These are phyloP conservation scores for Dysmachus trigonus DNA, from an alignment of 2,888 invertebrate genomes.

Conservation along the genomic window DNA sequence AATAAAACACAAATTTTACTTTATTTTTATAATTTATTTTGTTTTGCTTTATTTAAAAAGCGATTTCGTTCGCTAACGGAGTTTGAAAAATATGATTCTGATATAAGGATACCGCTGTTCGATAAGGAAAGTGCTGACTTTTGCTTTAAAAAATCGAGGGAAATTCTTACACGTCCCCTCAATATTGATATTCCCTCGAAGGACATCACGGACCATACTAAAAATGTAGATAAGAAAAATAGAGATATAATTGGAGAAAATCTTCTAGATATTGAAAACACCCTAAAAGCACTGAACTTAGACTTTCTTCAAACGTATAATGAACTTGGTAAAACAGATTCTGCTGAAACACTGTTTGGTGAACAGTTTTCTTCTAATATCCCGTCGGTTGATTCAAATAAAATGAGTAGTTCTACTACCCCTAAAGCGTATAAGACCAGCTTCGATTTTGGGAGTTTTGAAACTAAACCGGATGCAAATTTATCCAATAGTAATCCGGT, in stretches of 20 bases:
- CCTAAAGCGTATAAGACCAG: background rate
- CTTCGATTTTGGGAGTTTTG: constrained; percentile 54
- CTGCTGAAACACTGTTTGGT: constrained; percentile 62
- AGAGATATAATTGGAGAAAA: constrained; percentile 62
- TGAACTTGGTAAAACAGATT: constrained; percentile 64
- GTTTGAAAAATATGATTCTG: constrained; percentile 63
- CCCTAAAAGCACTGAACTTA: constrained; percentile 63
- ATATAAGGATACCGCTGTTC: constrained; percentile 72
- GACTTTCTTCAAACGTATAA: constrained; percentile 65
- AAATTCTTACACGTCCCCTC: constrained; percentile 71
- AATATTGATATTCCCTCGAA: constrained; percentile 56
- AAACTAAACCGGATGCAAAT: constrained; percentile 59
- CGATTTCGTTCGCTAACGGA: constrained; percentile 68
- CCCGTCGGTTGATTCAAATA: constrained; percentile 58
- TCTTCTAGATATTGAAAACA: constrained; percentile 64
- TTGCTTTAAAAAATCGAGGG: constrained; percentile 77
- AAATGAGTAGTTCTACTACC: constrained; percentile 9
- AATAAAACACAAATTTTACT: constrained; percentile 45
- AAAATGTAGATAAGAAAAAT: constrained; percentile 1
- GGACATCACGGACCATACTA: background rate
- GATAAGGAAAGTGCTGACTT: constrained; percentile 79
- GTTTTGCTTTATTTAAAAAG: constrained; percentile 55
- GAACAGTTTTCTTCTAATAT: constrained; percentile 57
- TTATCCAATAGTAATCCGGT: constrained; percentile 60
- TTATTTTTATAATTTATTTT: constrained; percentile 50